phyloP scores from a whole-genome alignment of 2,797 vertebrate species.

The Moxostoma hubbsi region DNA sequence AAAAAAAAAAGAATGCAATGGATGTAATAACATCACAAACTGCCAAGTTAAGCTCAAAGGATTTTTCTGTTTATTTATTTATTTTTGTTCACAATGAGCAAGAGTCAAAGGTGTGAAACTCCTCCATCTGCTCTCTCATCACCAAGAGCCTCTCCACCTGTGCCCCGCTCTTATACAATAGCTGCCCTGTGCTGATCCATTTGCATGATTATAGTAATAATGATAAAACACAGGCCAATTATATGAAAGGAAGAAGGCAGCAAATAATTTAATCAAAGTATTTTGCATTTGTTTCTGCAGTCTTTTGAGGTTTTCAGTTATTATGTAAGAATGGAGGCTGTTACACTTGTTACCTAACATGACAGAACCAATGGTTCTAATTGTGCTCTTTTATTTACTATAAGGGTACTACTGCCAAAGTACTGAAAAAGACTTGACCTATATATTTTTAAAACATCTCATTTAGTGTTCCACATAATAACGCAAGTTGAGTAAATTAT shows the following conservation, averaged over 20 bases:
- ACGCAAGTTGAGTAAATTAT: too few species aligned
- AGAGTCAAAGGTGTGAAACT: constrained; percentile 54
- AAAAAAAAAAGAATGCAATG: background rate
- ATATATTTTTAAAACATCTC: too few species aligned
- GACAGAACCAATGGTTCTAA: too few species aligned
- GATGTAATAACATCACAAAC: background rate
- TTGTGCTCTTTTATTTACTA: too few species aligned
- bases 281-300: background rate
- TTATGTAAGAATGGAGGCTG: background rate
- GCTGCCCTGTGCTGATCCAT: constrained; percentile 29
- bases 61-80: constrained; percentile 37
- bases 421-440: too few species aligned
- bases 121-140: constrained; percentile 46
- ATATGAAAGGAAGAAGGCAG: constrained; percentile 19
- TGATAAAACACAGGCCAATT: constrained; percentile 27
- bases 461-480: too few species aligned
- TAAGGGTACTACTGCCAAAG: too few species aligned
- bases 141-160: constrained; percentile 47
- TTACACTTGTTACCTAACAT: background rate
- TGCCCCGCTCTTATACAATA: constrained; percentile 51
- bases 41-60: constrained; percentile 33
- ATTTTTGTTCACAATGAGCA: constrained; percentile 25
- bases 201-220: constrained; percentile 18
- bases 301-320: background rate
- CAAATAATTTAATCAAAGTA: constrained; percentile 14